Percentiles rank a stretch among this genome's conserved stretches.
phyloP scores from a whole-genome alignment of 2,113 vertebrate species.

The Forbesichthys papilliferus region DNA sequence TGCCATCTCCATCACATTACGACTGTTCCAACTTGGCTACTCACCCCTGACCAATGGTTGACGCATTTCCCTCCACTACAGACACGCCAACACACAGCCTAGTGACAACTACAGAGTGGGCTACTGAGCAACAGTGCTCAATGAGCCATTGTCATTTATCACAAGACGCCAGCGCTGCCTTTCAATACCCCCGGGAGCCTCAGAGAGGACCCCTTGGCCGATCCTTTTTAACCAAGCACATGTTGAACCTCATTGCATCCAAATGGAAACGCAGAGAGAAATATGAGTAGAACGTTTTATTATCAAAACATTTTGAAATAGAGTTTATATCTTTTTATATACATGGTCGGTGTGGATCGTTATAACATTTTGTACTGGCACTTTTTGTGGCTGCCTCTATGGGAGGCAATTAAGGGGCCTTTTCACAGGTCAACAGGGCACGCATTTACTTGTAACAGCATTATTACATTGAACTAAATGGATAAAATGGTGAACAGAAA shows the following conservation, averaged over 20 bases:
- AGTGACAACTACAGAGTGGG: conserved; percentile 1
- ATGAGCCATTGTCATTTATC: conserved; percentile 39
- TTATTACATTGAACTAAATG: too few relatives aligned
- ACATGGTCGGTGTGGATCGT: not conserved
- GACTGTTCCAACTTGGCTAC: conserved; percentile 40
- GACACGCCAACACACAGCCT: not conserved
- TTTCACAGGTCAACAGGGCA: not conserved
- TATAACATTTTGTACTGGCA: not conserved
- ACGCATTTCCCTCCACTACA: conserved; percentile 22
- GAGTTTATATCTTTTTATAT: conserved; percentile 7
- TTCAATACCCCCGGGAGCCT: conserved; percentile 9
- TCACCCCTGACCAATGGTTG: conserved; percentile 25
- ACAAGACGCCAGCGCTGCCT: conserved; percentile 14
- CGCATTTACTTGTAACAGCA: conserved; percentile 1
- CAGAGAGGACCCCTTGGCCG: conserved; percentile 23
- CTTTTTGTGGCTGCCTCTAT: not conserved
- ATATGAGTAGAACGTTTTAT: conserved; percentile 12
- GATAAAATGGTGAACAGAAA: too few relatives aligned
- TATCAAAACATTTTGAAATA: conserved; percentile 3
- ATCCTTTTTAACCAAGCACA: conserved; percentile 39
- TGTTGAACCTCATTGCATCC: conserved; percentile 23
- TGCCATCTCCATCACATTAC: conserved; percentile 42
- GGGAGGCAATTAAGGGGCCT: not conserved
- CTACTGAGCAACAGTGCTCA: conserved; percentile 18
- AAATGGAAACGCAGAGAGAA: not conserved